Base-by-base conservation (phyloP, 2,888 invertebrate genomes). In the Antitype chi region DNA sequence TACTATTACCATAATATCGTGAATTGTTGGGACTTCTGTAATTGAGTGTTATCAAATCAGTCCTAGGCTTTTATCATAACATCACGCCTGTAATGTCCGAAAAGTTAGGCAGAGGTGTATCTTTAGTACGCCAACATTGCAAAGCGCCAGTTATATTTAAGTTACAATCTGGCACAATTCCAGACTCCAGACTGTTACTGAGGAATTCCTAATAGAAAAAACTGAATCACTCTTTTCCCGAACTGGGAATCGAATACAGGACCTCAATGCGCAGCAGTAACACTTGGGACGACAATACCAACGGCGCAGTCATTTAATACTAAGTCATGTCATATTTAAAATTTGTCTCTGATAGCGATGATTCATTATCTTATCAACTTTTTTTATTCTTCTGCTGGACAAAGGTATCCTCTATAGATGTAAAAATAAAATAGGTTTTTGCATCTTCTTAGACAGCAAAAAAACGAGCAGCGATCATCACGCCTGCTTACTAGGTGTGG, bases 1-100 rank as follows among this genome's bases (percentile, higher is more conserved):
- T 73, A 80, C 55, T 73, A 80, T 84, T 84, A 84, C 60, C 73
- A 73, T 80, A 80, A 73, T 57, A 77, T 38, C 55, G 25, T 49
- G 17, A 63, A 76, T 76, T 76, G 70, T 70, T 70, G 52, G 7
- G 38, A 66, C 49, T 60, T 17, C n/a, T 68, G 49, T 43, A 43
- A 70, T 49, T 28, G 62, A 55, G 32, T 53, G 25, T 32, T 62
- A 43, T 68, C 38, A 25, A 74, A 80, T 59, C 20, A 38, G 25
- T 52, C 3, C 3, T 13, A 6, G 17, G 9, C 20, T n/a, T 68
- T 25, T 23, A 32, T 4, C 20, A 32, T 49, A 32, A 20, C 70
- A 17, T 49, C 32, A 49, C n/a, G 47, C 7, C 1, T 20, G 6
- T 0, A 2, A 15, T 47, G 11, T 0, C 4, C 1, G 15, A 15